Percentiles rank a stretch among this genome's conserved stretches.
Conservation (phyloP, 2,888 invertebrate species). For the Brachyopa scutellaris region DNA sequence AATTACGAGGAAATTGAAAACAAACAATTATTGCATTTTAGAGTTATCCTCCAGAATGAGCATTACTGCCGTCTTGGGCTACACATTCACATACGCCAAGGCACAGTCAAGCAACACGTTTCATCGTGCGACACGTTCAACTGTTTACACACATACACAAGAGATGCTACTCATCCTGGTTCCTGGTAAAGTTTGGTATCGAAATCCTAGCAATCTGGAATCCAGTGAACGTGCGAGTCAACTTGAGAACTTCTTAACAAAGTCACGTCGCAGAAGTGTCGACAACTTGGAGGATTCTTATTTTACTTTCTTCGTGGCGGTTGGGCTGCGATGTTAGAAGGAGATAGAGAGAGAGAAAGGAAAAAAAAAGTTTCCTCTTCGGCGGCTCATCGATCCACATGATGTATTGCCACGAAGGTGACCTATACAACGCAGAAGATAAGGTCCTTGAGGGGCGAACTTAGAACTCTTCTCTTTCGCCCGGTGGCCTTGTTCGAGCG, state of each 20-base stretch:
- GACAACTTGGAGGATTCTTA: constrained; percentile 65
- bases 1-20: constrained; percentile 70
- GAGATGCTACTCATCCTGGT: constrained; percentile 11
- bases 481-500: too few relatives aligned
- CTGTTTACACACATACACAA: constrained; percentile 14
- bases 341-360: background rate
- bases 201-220: constrained; percentile 72
- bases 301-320: constrained; percentile 53
- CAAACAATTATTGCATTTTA: constrained; percentile 72
- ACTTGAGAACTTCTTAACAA: constrained; percentile 72
- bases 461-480: constrained; percentile 39
- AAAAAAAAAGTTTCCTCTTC: constrained; percentile 38
- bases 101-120: constrained; percentile 63
- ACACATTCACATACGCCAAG: constrained; percentile 11
- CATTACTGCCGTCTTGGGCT: constrained; percentile 46
- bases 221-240: constrained; percentile 69
- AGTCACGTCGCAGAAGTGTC: constrained; percentile 72
- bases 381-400: constrained; percentile 68
- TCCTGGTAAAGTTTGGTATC: constrained; percentile 53
- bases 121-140: constrained; percentile 55
- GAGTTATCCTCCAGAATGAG: constrained; percentile 66
- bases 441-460: constrained; percentile 49
- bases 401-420: constrained; percentile 66
- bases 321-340: background rate
- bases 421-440: constrained; percentile 33